Percentiles rank a stretch among this genome's conserved stretches.
These are phyloP conservation scores for Miniopterus natalensis DNA, from an alignment of 2,113 vertebrate species.

Conservation along the genomic window DNA sequence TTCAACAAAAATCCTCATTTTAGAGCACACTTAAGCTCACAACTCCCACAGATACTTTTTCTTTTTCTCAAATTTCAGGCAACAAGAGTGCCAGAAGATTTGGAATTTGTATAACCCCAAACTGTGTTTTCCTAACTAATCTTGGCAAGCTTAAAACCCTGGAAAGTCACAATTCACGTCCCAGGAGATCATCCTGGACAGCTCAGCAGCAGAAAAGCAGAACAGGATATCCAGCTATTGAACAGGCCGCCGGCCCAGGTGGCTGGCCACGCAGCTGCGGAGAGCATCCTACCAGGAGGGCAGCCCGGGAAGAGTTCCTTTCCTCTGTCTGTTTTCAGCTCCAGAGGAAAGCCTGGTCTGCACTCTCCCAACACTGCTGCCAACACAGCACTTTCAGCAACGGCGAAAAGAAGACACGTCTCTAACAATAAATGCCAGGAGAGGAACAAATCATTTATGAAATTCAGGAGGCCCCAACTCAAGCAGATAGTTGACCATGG, in stretches of 20 bases:
- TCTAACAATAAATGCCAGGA: constrained; percentile 56
- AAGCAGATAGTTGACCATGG: background rate
- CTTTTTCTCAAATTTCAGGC: constrained; percentile 75
- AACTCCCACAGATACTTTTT: constrained; percentile 53
- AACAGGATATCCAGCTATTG: constrained; percentile 97
- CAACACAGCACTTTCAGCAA: constrained; percentile 83
- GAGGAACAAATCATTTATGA: constrained; percentile 58
- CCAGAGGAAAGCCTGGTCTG: constrained; percentile 81
- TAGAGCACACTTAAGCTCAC: background rate
- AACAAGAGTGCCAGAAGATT: constrained; percentile 71
- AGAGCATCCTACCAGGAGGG: constrained; percentile 89
- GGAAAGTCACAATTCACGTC: constrained; percentile 87
- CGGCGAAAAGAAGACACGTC: constrained; percentile 63
- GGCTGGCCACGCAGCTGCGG: constrained; percentile 90
- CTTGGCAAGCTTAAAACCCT: constrained; percentile 86
- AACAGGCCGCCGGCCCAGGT: constrained; percentile 90
- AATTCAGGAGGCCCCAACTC: constrained; percentile 20
- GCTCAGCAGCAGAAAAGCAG: constrained; percentile 83
- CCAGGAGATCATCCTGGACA: constrained; percentile 83
- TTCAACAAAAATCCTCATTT: constrained; percentile 51
- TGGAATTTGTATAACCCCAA: constrained; percentile 69
- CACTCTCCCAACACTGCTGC: constrained; percentile 75
- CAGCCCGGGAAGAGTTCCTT: constrained; percentile 89
- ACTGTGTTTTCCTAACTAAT: constrained; percentile 79
- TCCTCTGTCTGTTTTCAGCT: constrained; percentile 89